A percentile compares a stretch with the other conserved stretches of the same genome.
phyloP scores from a whole-genome alignment of 1,140 invertebrate species.

The Araneus ventricosus region DNA sequence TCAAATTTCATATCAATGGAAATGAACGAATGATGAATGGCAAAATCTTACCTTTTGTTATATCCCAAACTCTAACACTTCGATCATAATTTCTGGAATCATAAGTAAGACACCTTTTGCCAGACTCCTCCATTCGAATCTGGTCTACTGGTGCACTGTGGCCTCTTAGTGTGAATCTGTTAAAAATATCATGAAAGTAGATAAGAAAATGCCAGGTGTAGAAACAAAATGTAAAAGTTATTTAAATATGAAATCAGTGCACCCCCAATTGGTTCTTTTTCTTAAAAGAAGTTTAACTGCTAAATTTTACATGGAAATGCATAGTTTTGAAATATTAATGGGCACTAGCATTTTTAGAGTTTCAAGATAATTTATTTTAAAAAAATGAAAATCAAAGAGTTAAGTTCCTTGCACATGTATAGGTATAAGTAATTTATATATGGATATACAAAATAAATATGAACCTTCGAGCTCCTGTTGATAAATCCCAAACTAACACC shows the following conservation, averaged over 20 bases:
- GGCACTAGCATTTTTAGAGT: too few relatives aligned
- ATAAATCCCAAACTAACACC: conserved; percentile 92
- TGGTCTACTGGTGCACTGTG: conserved; percentile 88
- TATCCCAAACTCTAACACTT: conserved; percentile 89
- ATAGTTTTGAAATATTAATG: too few relatives aligned
- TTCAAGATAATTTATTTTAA: too few relatives aligned
- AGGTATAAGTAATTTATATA: too few relatives aligned
- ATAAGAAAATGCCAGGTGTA: not conserved
- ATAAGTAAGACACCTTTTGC: conserved; percentile 86
- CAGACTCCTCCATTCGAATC: conserved; percentile 86
- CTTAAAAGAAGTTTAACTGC: not conserved
- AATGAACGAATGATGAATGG: not conserved
- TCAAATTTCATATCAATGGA: too few relatives aligned
- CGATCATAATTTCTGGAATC: conserved; percentile 86
- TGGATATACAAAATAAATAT: not conserved
- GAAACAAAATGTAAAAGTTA: conserved; percentile 53
- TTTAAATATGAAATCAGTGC: conserved; percentile 41
- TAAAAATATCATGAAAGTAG: conserved; percentile 56
- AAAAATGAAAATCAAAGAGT: too few relatives aligned
- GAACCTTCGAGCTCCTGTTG: conserved; percentile 85
- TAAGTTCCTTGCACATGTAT: too few relatives aligned
- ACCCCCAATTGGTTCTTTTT: not conserved
- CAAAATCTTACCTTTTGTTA: conserved; percentile 84
- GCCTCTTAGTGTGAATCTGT: conserved; percentile 85
- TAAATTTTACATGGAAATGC: not conserved